Evolutionary conservation across 2,888 invertebrate species (phyloP).

Genomic region (Acanthosepion lycidas): DNA sequence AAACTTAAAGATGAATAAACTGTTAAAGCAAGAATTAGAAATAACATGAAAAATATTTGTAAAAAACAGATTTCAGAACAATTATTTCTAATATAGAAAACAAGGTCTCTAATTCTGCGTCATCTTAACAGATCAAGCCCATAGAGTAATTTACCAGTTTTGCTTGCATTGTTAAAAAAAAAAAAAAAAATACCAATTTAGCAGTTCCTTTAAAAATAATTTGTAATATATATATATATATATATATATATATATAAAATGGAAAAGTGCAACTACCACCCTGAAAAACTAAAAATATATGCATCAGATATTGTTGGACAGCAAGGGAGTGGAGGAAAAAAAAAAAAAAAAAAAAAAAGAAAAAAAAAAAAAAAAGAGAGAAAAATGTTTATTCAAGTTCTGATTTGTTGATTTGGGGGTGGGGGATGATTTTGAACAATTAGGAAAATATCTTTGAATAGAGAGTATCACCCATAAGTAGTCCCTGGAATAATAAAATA

Average conservation of each 20-base stretch:
- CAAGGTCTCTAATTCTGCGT: not conserved
- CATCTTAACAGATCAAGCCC: not conserved
- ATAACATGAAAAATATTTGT: no score
- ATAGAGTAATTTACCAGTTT: not conserved
- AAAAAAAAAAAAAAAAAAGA: no score
- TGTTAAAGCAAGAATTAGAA: no score
- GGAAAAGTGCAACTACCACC: not conserved
- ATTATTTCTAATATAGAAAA: not conserved
- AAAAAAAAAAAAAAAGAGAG: no score
- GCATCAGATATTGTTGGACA: not conserved
- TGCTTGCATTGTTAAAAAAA: no score
- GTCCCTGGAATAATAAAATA: slow-evolving; percentile 22
- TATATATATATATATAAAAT: not conserved
- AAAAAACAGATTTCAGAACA: no score
- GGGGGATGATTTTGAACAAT: not conserved
- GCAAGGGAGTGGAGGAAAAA: not conserved
- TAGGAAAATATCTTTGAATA: not conserved
- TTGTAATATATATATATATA: not conserved
- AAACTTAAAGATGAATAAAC: no score
- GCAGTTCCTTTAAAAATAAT: not conserved
- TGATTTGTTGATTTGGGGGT: no score
- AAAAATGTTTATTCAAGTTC: no score
- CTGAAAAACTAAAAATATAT: not conserved
- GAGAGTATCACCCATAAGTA: not conserved
- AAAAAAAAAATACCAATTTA: not conserved